These are phyloP conservation scores for Ichneumon xanthorius DNA, from an alignment of 2,888 invertebrate genomes.

Conservation along the genomic window DNA sequence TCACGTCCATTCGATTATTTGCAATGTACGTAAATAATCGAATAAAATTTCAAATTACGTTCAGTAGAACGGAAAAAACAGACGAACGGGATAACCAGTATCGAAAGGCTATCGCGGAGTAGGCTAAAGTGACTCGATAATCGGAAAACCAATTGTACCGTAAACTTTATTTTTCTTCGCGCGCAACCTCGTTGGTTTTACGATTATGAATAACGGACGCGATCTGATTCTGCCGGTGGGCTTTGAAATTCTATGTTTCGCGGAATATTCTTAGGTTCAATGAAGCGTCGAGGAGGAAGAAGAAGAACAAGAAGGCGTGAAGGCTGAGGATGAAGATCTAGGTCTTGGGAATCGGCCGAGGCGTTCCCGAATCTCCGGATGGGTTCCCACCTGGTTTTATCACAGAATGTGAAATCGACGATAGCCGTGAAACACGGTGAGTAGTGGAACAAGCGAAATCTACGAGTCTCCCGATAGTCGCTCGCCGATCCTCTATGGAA, in stretches of 20 bases:
- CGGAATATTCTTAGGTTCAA: slow-evolving; percentile 7
- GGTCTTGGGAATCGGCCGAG: slow-evolving; percentile 16
- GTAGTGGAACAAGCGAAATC: slow-evolving; percentile 2
- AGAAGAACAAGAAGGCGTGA: slow-evolving; percentile 1
- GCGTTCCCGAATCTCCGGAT: slow-evolving; percentile 28
- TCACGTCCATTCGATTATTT: neutral
- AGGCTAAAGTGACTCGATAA: neutral
- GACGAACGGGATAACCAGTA: neutral
- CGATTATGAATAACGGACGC: slow-evolving; percentile 36
- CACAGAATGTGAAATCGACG: slow-evolving; percentile 59
- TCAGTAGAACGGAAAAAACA: neutral
- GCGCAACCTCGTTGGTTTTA: neutral
- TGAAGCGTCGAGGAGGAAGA: slow-evolving; percentile 11
- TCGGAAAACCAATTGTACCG: neutral
- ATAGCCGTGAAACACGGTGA: neutral
- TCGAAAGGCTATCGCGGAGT: neutral
- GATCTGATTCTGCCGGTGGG: slow-evolving; percentile 10
- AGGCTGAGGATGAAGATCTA: neutral
- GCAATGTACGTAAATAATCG: neutral
- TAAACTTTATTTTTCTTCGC: neutral
- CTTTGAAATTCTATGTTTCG: slow-evolving; percentile 12
- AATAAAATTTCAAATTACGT: neutral
- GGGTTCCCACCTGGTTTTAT: neutral
- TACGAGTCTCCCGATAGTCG: neutral
- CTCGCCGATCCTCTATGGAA: slow-evolving; percentile 46